phyloP scores from a whole-genome alignment of 2,888 invertebrate genomes.

The Neria commutata region DNA sequence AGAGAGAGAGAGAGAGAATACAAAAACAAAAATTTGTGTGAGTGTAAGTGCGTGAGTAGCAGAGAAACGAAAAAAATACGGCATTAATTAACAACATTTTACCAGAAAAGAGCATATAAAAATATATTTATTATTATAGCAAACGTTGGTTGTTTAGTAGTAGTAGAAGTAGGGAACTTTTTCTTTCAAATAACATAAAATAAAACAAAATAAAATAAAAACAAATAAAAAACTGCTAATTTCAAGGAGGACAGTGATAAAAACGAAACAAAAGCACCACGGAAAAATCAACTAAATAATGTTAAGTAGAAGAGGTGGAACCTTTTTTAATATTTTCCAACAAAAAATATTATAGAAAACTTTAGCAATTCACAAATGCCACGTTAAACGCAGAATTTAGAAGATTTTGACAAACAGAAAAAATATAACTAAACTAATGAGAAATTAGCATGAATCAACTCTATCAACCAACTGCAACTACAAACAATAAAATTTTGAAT shows the following conservation, averaged over 20 bases:
- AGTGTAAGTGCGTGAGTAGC: conserved; percentile 47
- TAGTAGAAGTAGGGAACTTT: background rate
- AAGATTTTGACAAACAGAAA: too few relatives aligned
- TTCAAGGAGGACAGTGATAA: conserved; percentile 23
- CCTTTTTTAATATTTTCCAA: too few relatives aligned
- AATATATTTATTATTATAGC: conserved; percentile 13
- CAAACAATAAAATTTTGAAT: background rate
- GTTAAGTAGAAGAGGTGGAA: conserved; percentile 16
- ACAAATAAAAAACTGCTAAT: background rate
- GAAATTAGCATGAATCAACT: conserved; percentile 1
- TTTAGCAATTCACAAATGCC: too few relatives aligned
- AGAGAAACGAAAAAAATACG: conserved; percentile 46
- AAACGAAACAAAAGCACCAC: conserved; percentile 33
- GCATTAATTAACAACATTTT: conserved; percentile 47
- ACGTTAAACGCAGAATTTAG: too few relatives aligned
- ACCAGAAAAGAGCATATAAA: conserved; percentile 15
- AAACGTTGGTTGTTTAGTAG: background rate
- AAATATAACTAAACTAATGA: background rate
- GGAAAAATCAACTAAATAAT: conserved; percentile 24
- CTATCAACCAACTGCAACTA: conserved; percentile 29
- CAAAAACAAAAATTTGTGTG: conserved; percentile 21
- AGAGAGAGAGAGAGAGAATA: conserved; percentile 11
- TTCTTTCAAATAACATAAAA: background rate
- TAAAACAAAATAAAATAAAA: background rate
- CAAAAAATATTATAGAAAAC: too few relatives aligned